phyloP scores from a whole-genome alignment of 1,140 invertebrate species.

The Phenacoccus solenopsis region DNA sequence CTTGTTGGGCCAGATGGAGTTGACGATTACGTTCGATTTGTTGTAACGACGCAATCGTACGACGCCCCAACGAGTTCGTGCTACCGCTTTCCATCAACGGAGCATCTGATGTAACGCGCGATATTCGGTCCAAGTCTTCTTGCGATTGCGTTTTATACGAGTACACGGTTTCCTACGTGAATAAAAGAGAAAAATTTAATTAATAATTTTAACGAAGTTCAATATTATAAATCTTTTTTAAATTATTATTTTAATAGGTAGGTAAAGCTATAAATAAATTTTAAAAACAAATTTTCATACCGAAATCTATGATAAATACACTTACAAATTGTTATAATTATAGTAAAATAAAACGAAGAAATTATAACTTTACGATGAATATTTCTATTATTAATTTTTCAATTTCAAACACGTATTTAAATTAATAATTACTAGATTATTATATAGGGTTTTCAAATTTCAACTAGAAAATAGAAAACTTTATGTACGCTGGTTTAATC shows the following conservation, averaged over 20 bases:
- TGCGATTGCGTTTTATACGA: slow-evolving; percentile 37
- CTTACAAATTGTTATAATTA: neutral
- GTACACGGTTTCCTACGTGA: slow-evolving; percentile 17
- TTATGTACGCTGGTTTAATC: no score
- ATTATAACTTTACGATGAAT: no score
- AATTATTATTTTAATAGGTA: no score
- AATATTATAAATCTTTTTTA: no score
- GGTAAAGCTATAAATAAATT: no score
- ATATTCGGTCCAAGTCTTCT: slow-evolving; percentile 75
- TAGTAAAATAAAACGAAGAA: no score
- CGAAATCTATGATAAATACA: neutral
- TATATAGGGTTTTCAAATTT: no score
- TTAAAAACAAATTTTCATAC: neutral
- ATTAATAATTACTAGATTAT: no score
- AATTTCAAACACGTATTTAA: no score
- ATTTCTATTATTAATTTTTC: no score
- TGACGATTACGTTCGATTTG: slow-evolving; percentile 81
- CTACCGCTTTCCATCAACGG: slow-evolving; percentile 45
- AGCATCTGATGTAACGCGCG: slow-evolving; percentile 66
- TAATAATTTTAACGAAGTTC: no score
- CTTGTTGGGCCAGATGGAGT: slow-evolving; percentile 77
- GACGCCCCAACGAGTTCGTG: slow-evolving; percentile 49
- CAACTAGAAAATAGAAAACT: no score
- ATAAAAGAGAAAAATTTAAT: neutral
- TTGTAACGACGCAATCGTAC: slow-evolving; percentile 75